phyloP scores from a whole-genome alignment of 2,797 vertebrate genomes.

The Lateolabrax maculatus region DNA sequence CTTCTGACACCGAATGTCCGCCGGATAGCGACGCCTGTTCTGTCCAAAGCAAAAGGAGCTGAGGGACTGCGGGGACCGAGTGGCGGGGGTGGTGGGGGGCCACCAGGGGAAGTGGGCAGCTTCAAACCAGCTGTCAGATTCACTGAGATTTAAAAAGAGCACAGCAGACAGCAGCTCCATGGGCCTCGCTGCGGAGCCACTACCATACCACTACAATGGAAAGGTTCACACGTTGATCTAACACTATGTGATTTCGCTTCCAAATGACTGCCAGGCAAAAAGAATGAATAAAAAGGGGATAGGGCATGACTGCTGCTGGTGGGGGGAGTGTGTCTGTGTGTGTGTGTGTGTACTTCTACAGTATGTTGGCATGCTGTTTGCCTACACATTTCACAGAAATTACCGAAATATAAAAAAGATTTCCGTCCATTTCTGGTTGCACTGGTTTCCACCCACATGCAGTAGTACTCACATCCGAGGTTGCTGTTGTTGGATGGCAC shows the following conservation, averaged over 20 bases:
- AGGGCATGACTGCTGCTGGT: slow-evolving; percentile 27
- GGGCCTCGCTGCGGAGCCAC: slow-evolving; percentile 71
- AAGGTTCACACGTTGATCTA: slow-evolving; percentile 75
- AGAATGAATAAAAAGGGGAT: slow-evolving; percentile 46
- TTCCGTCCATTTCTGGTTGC: slow-evolving; percentile 20
- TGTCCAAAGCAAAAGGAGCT: slow-evolving; percentile 49
- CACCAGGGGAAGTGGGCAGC: slow-evolving; percentile 49
- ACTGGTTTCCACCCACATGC: neutral
- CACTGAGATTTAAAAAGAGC: slow-evolving; percentile 71
- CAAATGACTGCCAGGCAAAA: slow-evolving; percentile 70
- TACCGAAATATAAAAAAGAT: neutral
- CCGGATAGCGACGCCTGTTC: slow-evolving; percentile 49
- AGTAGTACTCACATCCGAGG: slow-evolving; percentile 86
- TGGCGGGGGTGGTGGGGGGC: neutral
- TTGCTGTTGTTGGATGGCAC: slow-evolving; percentile 96
- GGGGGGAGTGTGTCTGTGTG: neutral
- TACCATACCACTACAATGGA: slow-evolving; percentile 44
- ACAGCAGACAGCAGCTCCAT: slow-evolving; percentile 68
- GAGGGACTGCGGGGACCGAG: slow-evolving; percentile 38
- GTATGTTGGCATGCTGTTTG: neutral
- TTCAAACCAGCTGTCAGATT: slow-evolving; percentile 78
- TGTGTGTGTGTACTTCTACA: neutral
- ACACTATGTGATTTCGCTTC: slow-evolving; percentile 75
- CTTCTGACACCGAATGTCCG: slow-evolving; percentile 67
- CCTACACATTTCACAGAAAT: neutral